Conservation (phyloP, 37 sponge, comb jelly and placozoan species). For the Mnemiopsis leidyi region DNA sequence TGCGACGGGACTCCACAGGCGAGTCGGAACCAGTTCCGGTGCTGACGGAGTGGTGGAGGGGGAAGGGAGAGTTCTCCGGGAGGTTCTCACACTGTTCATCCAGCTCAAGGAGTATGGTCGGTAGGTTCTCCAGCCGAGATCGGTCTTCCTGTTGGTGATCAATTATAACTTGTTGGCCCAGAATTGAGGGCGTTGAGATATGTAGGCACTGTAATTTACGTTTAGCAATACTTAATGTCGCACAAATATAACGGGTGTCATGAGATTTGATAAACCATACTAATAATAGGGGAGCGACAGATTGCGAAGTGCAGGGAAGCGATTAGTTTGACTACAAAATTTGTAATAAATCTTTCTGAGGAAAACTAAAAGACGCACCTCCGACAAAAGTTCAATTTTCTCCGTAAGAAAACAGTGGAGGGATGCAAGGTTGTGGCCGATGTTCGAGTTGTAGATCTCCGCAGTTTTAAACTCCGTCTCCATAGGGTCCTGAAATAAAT, state of each 20-base stretch:
- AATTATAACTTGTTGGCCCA: too few species aligned
- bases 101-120: conserved; percentile 2
- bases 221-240: too few species aligned
- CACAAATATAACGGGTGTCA: too few species aligned
- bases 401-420: conserved; percentile 17
- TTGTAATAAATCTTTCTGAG: too few species aligned
- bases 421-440: conserved; percentile 29
- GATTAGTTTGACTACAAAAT: too few species aligned
- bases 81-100: conserved; percentile 30
- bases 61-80: neutral
- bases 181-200: too few species aligned
- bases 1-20: neutral
- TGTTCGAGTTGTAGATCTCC: conserved; percentile 48
- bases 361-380: too few species aligned
- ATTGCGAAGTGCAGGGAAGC: too few species aligned
- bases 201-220: too few species aligned
- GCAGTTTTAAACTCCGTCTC: conserved; percentile 14
- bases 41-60: neutral
- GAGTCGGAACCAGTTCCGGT: neutral
- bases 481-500: conserved; percentile 5
- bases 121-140: neutral
- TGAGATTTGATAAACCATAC: too few species aligned
- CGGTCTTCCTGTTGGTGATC: conserved; percentile 1
- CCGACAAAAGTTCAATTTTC: neutral
- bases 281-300: too few species aligned